Evolutionary conservation across 1,140 invertebrate species (phyloP).

Genomic region (Gerris buenoi): DNA sequence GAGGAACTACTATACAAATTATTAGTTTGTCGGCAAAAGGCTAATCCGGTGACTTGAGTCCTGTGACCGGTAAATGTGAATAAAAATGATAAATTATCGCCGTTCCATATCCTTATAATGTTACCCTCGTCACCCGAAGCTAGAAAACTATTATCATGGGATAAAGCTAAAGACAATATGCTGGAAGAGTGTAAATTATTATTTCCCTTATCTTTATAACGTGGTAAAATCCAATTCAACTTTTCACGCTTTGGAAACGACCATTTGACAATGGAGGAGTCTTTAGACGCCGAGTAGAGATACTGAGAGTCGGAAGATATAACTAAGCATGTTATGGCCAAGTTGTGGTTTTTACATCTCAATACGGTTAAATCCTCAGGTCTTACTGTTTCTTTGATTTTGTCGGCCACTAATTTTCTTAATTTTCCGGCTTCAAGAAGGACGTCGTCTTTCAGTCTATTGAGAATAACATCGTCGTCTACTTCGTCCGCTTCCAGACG

Average conservation of each 20-base stretch:
- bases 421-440: conserved; percentile 70
- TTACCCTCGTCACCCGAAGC: conserved; percentile 60
- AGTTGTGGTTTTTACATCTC: conserved; percentile 48
- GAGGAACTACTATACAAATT: conserved; percentile 56
- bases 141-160: conserved; percentile 71
- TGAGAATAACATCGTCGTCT: conserved; percentile 48
- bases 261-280: conserved; percentile 79
- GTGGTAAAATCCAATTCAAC: conserved; percentile 27
- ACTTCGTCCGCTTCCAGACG: conserved; percentile 47
- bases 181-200: conserved; percentile 36
- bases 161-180: conserved; percentile 58
- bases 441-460: conserved; percentile 63
- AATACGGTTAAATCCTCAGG: conserved; percentile 24
- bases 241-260: conserved; percentile 34
- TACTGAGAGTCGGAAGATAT: conserved; percentile 55
- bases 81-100: conserved; percentile 53
- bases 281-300: conserved; percentile 75
- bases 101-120: conserved; percentile 68
- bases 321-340: conserved; percentile 66
- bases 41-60: conserved; percentile 55
- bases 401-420: conserved; percentile 52
- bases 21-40: conserved; percentile 75
- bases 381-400: conserved; percentile 38
- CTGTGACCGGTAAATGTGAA: conserved; percentile 71
- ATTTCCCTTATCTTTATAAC: conserved; percentile 20